These are phyloP conservation scores for Anoncus sp. DNA, from an alignment of 2,888 invertebrate species.

Conservation along the genomic window DNA sequence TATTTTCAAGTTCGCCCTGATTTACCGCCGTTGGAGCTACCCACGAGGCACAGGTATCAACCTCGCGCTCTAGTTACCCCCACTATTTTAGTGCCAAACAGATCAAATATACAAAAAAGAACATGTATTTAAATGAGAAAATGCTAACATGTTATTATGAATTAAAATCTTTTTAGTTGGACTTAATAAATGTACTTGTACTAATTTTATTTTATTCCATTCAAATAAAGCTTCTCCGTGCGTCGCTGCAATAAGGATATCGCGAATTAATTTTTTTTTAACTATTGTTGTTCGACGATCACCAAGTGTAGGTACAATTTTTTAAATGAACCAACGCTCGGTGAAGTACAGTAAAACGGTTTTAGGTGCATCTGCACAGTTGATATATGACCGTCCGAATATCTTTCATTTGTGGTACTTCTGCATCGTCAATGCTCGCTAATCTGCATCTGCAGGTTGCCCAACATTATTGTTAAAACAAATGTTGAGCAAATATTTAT, in stretches of 20 bases:
- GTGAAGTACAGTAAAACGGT: background rate
- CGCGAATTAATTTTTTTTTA: too few relatives aligned
- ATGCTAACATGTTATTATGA: background rate
- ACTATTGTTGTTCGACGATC: too few relatives aligned
- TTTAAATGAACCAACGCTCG: too few relatives aligned
- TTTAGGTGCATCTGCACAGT: too few relatives aligned
- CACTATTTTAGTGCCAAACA: conserved; percentile 24
- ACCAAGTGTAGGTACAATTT: too few relatives aligned
- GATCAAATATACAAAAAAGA: conserved; percentile 10
- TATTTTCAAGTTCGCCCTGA: conserved; percentile 79
- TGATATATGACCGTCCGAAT: background rate
- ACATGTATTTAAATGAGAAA: background rate
- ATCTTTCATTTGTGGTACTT: conserved; percentile 2
- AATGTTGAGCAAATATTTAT: conserved; percentile 17
- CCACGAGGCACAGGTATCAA: conserved; percentile 56
- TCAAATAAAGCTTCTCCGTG: too few relatives aligned
- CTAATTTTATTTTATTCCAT: too few relatives aligned
- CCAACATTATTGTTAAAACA: conserved; percentile 7
- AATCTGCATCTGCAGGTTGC: background rate
- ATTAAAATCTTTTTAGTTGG: background rate
- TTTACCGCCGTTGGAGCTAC: conserved; percentile 70
- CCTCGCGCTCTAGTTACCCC: conserved; percentile 43
- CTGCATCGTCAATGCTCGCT: background rate
- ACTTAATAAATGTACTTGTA: background rate
- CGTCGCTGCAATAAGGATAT: too few relatives aligned